phyloP scores from a whole-genome alignment of 2,797 vertebrate genomes.

The Notamacropus eugenii region DNA sequence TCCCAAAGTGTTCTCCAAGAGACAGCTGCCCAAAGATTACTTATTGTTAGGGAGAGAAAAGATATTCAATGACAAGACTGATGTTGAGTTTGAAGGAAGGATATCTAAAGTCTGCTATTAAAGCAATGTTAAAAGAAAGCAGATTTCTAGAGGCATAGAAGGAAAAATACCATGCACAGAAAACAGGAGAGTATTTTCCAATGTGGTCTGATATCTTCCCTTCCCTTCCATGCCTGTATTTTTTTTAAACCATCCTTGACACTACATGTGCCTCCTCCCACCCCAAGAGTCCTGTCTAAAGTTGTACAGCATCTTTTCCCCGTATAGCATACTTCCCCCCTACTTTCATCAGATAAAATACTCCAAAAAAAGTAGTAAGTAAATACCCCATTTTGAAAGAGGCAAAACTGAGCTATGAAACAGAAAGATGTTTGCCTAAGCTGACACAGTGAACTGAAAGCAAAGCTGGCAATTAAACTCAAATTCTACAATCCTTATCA shows the following conservation, averaged over 20 bases:
- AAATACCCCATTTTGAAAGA: slow-evolving; percentile 12
- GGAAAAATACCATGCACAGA: not conserved
- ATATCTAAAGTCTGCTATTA: slow-evolving; percentile 18
- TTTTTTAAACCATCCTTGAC: slow-evolving; percentile 24
- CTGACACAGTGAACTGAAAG: not conserved
- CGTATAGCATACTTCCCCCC: not conserved
- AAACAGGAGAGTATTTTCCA: not conserved
- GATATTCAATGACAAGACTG: slow-evolving; percentile 3
- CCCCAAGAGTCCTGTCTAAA: slow-evolving; percentile 15
- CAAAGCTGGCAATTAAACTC: not conserved
- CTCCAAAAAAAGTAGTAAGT: not conserved
- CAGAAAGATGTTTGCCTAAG: not conserved
- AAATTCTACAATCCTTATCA: not conserved
- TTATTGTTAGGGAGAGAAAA: not conserved
- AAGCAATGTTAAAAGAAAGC: slow-evolving; percentile 16
- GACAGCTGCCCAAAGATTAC: slow-evolving; percentile 48
- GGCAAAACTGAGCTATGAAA: slow-evolving; percentile 36
- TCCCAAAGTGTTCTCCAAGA: slow-evolving; percentile 35
- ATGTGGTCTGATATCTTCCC: not conserved
- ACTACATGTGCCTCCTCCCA: not conserved
- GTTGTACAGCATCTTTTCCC: slow-evolving; percentile 21
- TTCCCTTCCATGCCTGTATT: not conserved
- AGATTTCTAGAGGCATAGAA: not conserved
- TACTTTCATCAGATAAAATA: slow-evolving; percentile 24
- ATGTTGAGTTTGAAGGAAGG: slow-evolving; percentile 18